Base-by-base conservation (phyloP, 2,888 invertebrate species). In the Cephonodes hylas region DNA sequence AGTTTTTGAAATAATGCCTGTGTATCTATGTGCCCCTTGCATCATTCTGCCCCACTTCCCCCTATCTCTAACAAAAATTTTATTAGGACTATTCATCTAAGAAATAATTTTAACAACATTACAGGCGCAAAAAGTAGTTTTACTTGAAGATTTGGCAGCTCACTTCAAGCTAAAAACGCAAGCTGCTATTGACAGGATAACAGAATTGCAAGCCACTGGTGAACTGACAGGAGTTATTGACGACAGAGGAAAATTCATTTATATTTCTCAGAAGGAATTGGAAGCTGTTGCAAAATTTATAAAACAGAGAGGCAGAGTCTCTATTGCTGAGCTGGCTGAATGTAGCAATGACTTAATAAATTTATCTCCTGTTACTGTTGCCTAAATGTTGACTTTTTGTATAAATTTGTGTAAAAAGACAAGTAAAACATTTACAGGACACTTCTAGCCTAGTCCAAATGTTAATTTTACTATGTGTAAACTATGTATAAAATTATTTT, bases 171-270 rank as follows among this genome's bases (percentile, higher is more conserved):
- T 99, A 45, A 99, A 98, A 88, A 98, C 98, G 0, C 96, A 97
- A 85, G 96, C 96, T 18, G 96, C 95, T 0, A 96, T 98, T 68
- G 96, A 97, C 73, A 94, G 99, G 71, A 96, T 99, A 66, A 95
- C 96, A 67, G 96, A 96, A 56, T 91, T 99, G 56, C 96, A 97
- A 76, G 93, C 95, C 0, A 95, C 96, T 65, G 97, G 96, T 10
- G 94, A 94, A 61, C 91, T 99, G n/a, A 97, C 98, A 1, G 98
- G 99, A 0, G 99, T 99, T 0, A 97, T 99, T 70, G 99, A 99
- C 81, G 99, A 99, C 85, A 93, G 99, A 66, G 99, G 99, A 18
- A 99, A 99, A 89, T 99, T 99, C 83, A 99, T 99, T 80, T 99
- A 98, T 86, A 97, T 99, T 60, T 98, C 99, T 0, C 94, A 95